phyloP scores from a whole-genome alignment of 2,797 vertebrate genomes.

The Phaenicophaeus curvirostris region DNA sequence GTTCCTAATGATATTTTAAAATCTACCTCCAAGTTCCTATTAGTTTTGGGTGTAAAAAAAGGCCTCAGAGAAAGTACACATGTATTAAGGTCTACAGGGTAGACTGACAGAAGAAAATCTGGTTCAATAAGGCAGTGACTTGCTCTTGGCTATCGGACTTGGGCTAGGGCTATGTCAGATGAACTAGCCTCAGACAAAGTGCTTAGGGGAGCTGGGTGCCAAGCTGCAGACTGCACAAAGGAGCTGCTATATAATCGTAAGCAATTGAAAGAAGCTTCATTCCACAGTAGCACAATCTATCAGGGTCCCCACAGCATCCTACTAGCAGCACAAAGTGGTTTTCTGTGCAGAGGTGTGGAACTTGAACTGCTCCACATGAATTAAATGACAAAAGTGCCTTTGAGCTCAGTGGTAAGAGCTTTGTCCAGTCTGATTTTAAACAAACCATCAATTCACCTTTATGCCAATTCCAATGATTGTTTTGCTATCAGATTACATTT shows the following conservation, averaged over 20 bases:
- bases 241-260: background rate
- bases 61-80: background rate
- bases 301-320: background rate
- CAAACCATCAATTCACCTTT: background rate
- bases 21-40: background rate
- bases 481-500: slow-evolving; percentile 25
- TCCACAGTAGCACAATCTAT: background rate
- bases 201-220: background rate
- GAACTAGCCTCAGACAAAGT: background rate
- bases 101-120: background rate
- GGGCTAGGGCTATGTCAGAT: background rate
- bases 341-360: background rate
- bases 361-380: background rate
- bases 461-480: background rate
- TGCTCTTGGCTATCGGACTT: background rate
- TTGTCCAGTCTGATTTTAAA: background rate
- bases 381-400: background rate
- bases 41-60: background rate
- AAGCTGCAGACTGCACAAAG: background rate
- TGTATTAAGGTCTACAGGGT: background rate
- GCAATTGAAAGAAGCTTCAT: background rate
- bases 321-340: background rate
- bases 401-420: background rate
- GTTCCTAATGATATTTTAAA: background rate
- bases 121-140: background rate